Evolutionary conservation across 2,113 vertebrate species (phyloP), one percentile per base, ranked within the genome.

Genomic region (Bos indicus): DNA sequence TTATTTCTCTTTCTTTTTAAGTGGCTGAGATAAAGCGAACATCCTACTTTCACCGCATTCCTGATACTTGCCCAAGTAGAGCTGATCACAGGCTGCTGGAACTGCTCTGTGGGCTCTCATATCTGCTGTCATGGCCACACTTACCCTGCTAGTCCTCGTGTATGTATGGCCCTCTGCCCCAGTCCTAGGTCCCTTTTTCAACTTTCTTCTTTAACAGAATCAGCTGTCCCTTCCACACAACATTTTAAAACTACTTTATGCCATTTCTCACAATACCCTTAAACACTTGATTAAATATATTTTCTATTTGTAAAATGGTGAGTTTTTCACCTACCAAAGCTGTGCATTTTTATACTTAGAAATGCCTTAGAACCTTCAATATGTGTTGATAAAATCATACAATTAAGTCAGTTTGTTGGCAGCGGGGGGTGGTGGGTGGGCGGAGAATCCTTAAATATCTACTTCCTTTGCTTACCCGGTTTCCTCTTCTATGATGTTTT

Each of bases 401-500:
- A 80, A 54, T 81, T 40, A 57, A 93, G 10, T 23, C 43, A 52
- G 2, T 48, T 83, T 82, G 67, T 36, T 21, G 9, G 5, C 0
- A 2, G 57, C 10, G 0, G 2, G 67, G 8, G 11, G n/a, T 56
- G 5, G 2, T 3, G 5, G 30, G 5, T 71, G n/a, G n/a, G 33
- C 2, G 5, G 59, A 82, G 13, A 94, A n/a, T 3, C 0, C 81
- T 83, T 59, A 46, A 93, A n/a, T 91, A 88, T 56, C 36, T 94
- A 80, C 10, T 19, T 23, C 30, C 4, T 77, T 95, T 85, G n/a
- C 28, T 84, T 84, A 64, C 33, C 21, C 1, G 0, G 33, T 85
- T 77, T 93, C 26, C 56, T 78, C 14, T 83, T 82, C 59, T 60
- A 6, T 36, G 4, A 59, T 43, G 16, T 15, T 94, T 96, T 92